Percentiles rank a stretch among this genome's conserved stretches.
These are phyloP conservation scores for Venustaconcha ellipsiformis DNA, from an alignment of 1,140 invertebrate genomes.

Conservation along the genomic window DNA sequence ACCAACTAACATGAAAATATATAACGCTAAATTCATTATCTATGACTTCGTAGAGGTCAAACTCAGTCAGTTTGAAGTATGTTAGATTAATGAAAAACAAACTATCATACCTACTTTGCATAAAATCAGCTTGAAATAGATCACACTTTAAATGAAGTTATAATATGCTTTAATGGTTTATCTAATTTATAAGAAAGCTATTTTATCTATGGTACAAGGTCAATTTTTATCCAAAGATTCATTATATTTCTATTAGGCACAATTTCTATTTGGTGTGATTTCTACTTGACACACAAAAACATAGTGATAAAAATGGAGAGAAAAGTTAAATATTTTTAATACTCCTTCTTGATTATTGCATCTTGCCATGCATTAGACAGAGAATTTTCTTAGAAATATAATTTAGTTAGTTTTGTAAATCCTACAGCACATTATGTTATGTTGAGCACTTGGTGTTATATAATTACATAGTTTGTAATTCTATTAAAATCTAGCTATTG, in stretches of 20 bases:
- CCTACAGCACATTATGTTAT: neutral
- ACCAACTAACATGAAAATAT: constrained; percentile 35
- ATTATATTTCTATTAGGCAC: too few species aligned
- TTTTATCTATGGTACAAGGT: too few species aligned
- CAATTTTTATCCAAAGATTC: too few species aligned
- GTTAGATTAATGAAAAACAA: neutral
- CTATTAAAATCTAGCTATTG: neutral
- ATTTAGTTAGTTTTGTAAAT: neutral
- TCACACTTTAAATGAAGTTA: too few species aligned
- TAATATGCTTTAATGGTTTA: too few species aligned
- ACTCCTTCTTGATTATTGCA: neutral
- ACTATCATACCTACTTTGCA: neutral
- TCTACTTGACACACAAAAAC: too few species aligned
- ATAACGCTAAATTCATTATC: neutral
- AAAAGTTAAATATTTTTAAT: too few species aligned
- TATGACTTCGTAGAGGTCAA: constrained; percentile 1
- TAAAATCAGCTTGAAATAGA: too few species aligned
- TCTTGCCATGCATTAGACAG: neutral
- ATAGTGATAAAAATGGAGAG: too few species aligned
- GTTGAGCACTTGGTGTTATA: neutral
- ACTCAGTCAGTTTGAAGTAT: neutral
- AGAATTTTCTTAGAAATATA: neutral
- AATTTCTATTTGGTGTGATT: too few species aligned
- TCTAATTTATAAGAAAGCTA: too few species aligned
- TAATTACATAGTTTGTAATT: neutral